These are phyloP conservation scores for Crematogaster levior DNA, from an alignment of 2,888 invertebrate genomes.

Conservation along the genomic window DNA sequence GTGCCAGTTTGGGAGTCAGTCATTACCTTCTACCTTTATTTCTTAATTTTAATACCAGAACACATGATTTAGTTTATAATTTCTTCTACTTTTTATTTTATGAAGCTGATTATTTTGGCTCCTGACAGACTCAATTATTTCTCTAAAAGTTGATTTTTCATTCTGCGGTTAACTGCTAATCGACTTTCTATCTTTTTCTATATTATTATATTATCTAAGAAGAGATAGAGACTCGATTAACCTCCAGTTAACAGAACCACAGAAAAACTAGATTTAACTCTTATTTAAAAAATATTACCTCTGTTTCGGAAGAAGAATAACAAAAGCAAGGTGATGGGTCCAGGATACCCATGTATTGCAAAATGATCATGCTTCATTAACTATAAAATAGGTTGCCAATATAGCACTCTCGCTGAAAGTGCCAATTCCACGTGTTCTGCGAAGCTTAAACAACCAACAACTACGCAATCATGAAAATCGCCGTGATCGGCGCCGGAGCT, in stretches of 20 bases:
- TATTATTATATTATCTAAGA: too few relatives aligned
- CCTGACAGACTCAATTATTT: not conserved
- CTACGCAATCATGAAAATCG: conserved; percentile 86
- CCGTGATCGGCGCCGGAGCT: conserved; percentile 95
- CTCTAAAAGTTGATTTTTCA: too few relatives aligned
- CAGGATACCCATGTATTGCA: not conserved
- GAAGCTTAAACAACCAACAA: conserved; percentile 1
- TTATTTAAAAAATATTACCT: not conserved
- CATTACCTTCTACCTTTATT: too few relatives aligned
- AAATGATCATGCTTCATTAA: not conserved
- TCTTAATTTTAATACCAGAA: not conserved
- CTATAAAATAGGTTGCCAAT: not conserved
- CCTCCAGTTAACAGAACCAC: too few relatives aligned
- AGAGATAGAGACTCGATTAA: too few relatives aligned
- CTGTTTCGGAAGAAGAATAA: not conserved
- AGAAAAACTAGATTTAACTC: too few relatives aligned
- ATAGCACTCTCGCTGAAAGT: conserved; percentile 4
- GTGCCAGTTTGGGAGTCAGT: too few relatives aligned
- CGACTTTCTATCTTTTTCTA: too few relatives aligned
- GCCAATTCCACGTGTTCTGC: conserved; percentile 14
- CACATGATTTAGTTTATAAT: not conserved
- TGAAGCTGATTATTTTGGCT: not conserved
- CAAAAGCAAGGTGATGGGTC: not conserved
- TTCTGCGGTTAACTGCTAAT: too few relatives aligned
- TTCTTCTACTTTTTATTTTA: not conserved